Conservation (phyloP, 2,888 invertebrate genomes). For the Leptarthrus brevirostris region DNA sequence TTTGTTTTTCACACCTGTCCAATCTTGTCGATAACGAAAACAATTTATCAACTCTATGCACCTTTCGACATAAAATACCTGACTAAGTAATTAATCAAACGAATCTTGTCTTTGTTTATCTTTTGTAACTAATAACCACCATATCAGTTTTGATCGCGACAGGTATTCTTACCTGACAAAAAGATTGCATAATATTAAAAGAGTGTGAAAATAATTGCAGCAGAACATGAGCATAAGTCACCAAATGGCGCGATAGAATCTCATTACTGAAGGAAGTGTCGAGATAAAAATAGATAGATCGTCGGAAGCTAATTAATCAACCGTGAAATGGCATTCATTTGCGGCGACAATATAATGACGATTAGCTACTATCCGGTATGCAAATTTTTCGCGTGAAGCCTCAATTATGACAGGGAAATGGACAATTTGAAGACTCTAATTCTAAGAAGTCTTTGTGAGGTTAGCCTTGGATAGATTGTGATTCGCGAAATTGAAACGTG, state of each 20-base stretch:
- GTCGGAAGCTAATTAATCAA: constrained; percentile 43
- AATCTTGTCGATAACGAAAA: too few species aligned
- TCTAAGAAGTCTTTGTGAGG: constrained; percentile 14
- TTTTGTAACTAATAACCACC: neutral
- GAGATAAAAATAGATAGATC: constrained; percentile 38
- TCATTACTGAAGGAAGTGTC: neutral
- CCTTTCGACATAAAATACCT: too few species aligned
- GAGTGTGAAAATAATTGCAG: constrained; percentile 41
- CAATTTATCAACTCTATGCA: too few species aligned
- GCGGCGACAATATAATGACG: neutral
- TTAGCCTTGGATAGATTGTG: constrained; percentile 7
- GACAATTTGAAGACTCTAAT: constrained; percentile 12
- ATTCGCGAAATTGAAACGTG: constrained; percentile 7
- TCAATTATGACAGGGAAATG: constrained; percentile 43
- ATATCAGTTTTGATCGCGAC: neutral
- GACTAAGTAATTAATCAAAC: too few species aligned
- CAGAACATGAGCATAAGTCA: constrained; percentile 37
- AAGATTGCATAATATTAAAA: constrained; percentile 13
- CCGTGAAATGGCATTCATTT: constrained; percentile 30
- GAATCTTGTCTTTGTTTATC: neutral
- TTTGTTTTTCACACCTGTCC: too few species aligned
- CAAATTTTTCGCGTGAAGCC: constrained; percentile 3
- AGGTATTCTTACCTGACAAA: constrained; percentile 14
- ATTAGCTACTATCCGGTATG: constrained; percentile 33
- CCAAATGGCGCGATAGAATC: constrained; percentile 3